phyloP scores from a whole-genome alignment of 92 coral and sea anemone species.

The Anthopleura xanthogrammica region DNA sequence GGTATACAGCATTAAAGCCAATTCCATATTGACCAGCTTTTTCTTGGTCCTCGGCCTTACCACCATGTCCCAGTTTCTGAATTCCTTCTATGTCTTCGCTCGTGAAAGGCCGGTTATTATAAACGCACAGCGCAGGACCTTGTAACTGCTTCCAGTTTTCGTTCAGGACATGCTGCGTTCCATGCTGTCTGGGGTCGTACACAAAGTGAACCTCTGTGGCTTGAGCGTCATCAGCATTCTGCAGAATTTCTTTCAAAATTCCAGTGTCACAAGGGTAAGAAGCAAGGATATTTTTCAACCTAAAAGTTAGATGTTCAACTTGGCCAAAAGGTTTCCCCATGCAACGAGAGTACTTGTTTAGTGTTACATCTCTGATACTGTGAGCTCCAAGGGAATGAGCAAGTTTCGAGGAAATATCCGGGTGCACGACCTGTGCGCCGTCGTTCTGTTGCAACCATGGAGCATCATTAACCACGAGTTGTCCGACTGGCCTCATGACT shows the following conservation, averaged over 20 bases:
- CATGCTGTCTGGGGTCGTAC: conserved; percentile 88
- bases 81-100: conserved; percentile 80
- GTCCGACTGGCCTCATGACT: conserved; percentile 64
- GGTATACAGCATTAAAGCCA: conserved; percentile 95
- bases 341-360: conserved; percentile 71
- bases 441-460: conserved; percentile 74
- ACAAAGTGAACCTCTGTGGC: conserved; percentile 89
- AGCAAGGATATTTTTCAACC: conserved; percentile 69
- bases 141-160: conserved; percentile 81
- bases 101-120: conserved; percentile 82
- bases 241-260: conserved; percentile 87
- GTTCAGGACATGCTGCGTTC: conserved; percentile 70
- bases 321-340: conserved; percentile 91
- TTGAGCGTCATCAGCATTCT: conserved; percentile 94
- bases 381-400: conserved; percentile 87
- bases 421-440: conserved; percentile 65
- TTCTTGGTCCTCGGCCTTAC: conserved; percentile 71
- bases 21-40: conserved; percentile 84
- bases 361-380: conserved; percentile 59
- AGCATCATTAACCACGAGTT: conserved; percentile 82
- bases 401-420: conserved; percentile 70
- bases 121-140: conserved; percentile 95
- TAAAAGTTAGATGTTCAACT: conserved; percentile 75
- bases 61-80: conserved; percentile 82
- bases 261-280: conserved; percentile 94